Evolutionary conservation across 2,113 vertebrate species (phyloP), one percentile per base, ranked within the genome.

Genomic region (Ornithorhynchus anatinus): DNA sequence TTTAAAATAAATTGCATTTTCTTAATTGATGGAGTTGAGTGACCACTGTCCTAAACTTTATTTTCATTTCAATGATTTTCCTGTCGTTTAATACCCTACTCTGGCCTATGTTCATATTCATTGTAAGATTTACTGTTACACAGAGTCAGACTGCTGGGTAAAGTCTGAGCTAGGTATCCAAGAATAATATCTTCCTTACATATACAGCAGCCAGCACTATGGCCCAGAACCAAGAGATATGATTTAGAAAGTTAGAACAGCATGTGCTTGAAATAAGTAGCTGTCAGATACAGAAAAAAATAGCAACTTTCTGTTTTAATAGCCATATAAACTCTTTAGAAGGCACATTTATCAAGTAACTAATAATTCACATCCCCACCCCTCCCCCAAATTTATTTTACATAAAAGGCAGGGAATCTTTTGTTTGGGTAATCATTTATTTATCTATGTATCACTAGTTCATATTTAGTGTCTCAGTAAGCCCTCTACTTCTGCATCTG

Each of bases 221-320:
- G 47, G 51, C 65, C 58, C 0, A 1, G 12, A 36, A 57, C 37
- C 52, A 27, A 2, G 42, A 42, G 51, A 39, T 45, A 23, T 7
- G 36, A 60, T 23, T 80, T 52, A 52, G 54, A 78, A 75, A 80
- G 27, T 10, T 50, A 14, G 16, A 45, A 31, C 20, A 59, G 50
- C 64, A 72, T 39, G 9, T 32, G 32, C 58, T 65, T 64, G 42
- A 80, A 81, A 72, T 71, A 72, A 83, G 81, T 39, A 56, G 38
- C 20, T 39, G 69, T 52, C 69, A 72, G 54, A 57, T 36, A 53
- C 72, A 68, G 79, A 53, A 42, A 71, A 71, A 86, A 86, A 78
- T 3, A 73, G 59, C n/a, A 42, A 31, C 23, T 79, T 77, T 22
- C 1, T 56, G 27, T 67, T 63, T 75, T 52, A 57, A 50, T 57